These are phyloP conservation scores for Diaprepes abbreviatus DNA, from an alignment of 2,888 invertebrate genomes.

Conservation along the genomic window DNA sequence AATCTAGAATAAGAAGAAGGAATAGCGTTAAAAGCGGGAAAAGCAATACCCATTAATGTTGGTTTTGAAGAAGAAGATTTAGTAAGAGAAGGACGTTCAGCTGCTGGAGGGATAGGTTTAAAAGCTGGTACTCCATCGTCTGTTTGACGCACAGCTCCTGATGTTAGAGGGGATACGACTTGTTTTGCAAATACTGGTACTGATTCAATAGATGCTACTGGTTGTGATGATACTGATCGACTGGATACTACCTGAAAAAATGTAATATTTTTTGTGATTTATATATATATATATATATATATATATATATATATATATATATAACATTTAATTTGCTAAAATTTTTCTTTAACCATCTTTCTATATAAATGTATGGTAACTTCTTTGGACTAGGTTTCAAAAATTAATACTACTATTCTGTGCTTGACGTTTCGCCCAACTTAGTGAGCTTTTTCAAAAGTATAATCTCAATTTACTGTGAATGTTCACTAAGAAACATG, in stretches of 20 bases:
- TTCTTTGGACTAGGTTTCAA: too few species aligned
- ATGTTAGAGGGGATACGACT: conserved; percentile 46
- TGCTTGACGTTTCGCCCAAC: too few species aligned
- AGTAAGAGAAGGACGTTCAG: conserved; percentile 66
- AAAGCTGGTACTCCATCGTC: conserved; percentile 77
- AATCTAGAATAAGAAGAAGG: conserved; percentile 73
- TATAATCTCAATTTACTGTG: too few species aligned
- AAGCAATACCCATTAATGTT: conserved; percentile 66
- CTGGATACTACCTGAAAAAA: conserved; percentile 31
- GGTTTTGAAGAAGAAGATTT: conserved; percentile 62
- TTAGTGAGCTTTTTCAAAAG: too few species aligned
- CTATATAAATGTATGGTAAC: too few species aligned
- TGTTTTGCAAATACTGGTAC: conserved; percentile 44
- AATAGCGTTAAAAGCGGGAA: conserved; percentile 71
- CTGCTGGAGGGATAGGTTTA: conserved; percentile 80
- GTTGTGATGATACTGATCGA: conserved; percentile 28
- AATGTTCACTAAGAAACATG: too few species aligned
- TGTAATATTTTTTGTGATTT: background rate
- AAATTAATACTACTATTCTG: too few species aligned
- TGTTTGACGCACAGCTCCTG: conserved; percentile 44
- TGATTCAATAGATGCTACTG: conserved; percentile 44
- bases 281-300: too few species aligned
- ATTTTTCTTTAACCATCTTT: too few species aligned
- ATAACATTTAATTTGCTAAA: too few species aligned
- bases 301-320: too few species aligned